A percentile compares a stretch with the other conserved stretches of the same genome.
These are phyloP conservation scores for Ferdinandea cuprea DNA, from an alignment of 2,888 invertebrate genomes.

Conservation along the genomic window DNA sequence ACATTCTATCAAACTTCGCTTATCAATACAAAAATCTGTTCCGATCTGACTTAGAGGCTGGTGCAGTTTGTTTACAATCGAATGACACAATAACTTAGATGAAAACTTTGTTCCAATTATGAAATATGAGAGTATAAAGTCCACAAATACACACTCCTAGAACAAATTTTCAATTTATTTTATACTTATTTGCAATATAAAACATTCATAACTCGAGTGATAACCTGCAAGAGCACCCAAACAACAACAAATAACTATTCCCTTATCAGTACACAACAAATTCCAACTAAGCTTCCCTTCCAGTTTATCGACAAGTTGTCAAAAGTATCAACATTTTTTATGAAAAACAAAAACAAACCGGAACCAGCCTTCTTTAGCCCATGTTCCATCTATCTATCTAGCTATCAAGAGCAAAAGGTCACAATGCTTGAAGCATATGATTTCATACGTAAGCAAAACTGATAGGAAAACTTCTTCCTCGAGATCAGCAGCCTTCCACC, in stretches of 20 bases:
- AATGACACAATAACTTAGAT: no score
- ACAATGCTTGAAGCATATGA: background rate
- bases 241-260: background rate
- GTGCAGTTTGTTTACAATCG: no score
- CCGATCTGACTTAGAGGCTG: no score
- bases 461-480: background rate
- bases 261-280: constrained; percentile 40
- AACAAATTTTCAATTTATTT: no score
- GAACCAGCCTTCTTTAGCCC: background rate
- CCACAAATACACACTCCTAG: no score
- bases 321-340: background rate
- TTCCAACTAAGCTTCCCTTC: constrained; percentile 12
- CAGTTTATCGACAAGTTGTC: constrained; percentile 1
- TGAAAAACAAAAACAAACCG: constrained; percentile 31
- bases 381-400: background rate
- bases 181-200: background rate
- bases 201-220: constrained; percentile 30
- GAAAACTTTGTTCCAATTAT: no score
- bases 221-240: constrained; percentile 31
- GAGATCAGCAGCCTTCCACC: constrained; percentile 13
- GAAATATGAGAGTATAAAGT: no score
- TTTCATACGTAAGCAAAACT: constrained; percentile 12
- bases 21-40: no score
- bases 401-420: constrained; percentile 58
- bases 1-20: no score